Evolutionary conservation across 2,113 vertebrate genomes (phyloP).

Genomic region (Sander lucioperca): DNA sequence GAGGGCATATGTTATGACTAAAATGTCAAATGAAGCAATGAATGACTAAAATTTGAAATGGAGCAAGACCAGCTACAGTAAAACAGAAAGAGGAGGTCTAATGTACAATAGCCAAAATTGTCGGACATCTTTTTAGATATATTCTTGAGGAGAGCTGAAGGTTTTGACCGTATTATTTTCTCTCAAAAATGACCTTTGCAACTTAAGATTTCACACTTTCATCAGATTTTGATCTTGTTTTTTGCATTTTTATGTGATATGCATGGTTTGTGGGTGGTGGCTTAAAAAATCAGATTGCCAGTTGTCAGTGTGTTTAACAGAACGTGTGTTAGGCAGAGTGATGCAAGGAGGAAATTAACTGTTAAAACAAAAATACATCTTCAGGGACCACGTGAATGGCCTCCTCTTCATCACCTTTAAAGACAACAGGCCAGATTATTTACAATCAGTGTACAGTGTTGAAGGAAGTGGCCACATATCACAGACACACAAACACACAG

Average conservation of each 20-base stretch:
- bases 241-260: conserved; percentile 3
- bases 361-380: neutral
- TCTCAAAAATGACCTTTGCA: neutral
- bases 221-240: neutral
- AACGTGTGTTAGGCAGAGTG: neutral
- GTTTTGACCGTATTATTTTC: neutral
- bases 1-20: neutral
- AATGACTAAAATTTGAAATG: neutral
- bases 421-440: neutral
- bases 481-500: neutral
- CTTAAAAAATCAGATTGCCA: conserved; percentile 2
- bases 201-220: neutral
- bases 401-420: neutral
- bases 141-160: neutral
- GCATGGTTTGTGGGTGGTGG: conserved; percentile 4
- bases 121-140: neutral
- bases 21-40: neutral
- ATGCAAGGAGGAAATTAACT: neutral
- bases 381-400: neutral
- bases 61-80: neutral
- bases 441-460: conserved; percentile 28
- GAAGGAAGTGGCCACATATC: conserved; percentile 35
- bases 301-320: conserved; percentile 2
- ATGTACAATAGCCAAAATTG: neutral
- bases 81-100: neutral